Evolutionary conservation across 2,888 invertebrate genomes (phyloP), one percentile per base, ranked within the genome.

Genomic region (Atrina japonica): DNA sequence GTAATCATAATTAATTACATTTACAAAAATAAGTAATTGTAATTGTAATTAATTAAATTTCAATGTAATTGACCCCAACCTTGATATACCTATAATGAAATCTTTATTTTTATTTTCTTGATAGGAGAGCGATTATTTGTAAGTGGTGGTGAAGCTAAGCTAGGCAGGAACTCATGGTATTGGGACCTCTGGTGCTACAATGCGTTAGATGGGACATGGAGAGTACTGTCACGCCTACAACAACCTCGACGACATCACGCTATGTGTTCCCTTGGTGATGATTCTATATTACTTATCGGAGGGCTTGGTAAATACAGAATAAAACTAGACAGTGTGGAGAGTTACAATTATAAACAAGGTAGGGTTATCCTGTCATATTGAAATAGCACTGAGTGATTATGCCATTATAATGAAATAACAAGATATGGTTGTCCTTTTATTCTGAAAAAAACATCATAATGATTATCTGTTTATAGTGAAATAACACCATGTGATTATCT

Each of bases 251-350:
- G 81, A 59, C 76, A 81, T 49, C 81, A 81, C 66, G 76, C 75
- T 9, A 64, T 76, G 5, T 78, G 77, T 75, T 63, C 59, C 0
- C 40, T 40, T 7, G 70, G 70, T 18, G 59, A 71, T 0, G 47
- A 49, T n/a, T 67, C 64, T 14, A 30, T 79, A 16, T 77, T 59
- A 49, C 45, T 81, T 30, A 60, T 81, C 3, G 81, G 81, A 50
- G 81, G 81, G 3, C 77, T 81, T 65, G 77, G 78, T 18, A 68
- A 73, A 41, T 77, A 68, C 58, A 66, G 81, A 47, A 61, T 69
- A 16, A 61, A 71, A 1, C 66, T 79, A 16, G 61, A 64, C 47
- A 70, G 66, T 25, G 73, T 72, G 18, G 71, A 77, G 43, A 56
- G 73, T 41, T 81, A 74, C 55, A 61, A 81, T 49, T 61, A 53